Evolutionary conservation across 64 coral and sea anemone species (phyloP).

Genomic region (Stylophora pistillata): DNA sequence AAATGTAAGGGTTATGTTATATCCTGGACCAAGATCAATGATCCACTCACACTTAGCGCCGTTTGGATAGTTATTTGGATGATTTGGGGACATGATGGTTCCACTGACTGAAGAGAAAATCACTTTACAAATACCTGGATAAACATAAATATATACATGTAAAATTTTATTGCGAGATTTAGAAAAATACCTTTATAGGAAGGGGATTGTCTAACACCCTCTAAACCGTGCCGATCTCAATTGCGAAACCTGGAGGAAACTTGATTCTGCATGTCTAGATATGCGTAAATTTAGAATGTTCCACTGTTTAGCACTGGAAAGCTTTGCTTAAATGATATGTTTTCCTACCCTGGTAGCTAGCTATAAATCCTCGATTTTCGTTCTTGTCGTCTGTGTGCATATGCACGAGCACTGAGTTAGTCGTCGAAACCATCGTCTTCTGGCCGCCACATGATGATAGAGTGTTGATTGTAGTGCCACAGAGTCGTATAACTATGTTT

Average conservation of each 20-base stretch:
- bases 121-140: conserved; percentile 35
- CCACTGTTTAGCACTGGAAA: background rate
- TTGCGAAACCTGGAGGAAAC: no score
- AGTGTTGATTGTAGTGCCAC: background rate
- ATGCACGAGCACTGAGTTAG: conserved; percentile 7
- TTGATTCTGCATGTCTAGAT: no score
- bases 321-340: background rate
- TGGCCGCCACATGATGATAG: no score
- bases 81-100: conserved; percentile 64
- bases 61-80: conserved; percentile 59
- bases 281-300: no score
- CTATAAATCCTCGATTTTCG: background rate
- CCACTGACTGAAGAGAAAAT: conserved; percentile 26
- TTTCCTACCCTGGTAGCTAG: background rate
- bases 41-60: conserved; percentile 47
- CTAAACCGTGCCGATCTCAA: no score
- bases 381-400: conserved; percentile 14
- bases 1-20: conserved; percentile 62
- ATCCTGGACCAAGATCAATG: conserved; percentile 61
- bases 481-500: background rate
- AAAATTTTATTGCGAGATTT: background rate
- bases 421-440: background rate
- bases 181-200: background rate
- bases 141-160: background rate
- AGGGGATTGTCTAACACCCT: no score